Evolutionary conservation across 2,888 invertebrate genomes (phyloP), one percentile per base, ranked within the genome.

Genomic region (Lucinisca nassula): DNA sequence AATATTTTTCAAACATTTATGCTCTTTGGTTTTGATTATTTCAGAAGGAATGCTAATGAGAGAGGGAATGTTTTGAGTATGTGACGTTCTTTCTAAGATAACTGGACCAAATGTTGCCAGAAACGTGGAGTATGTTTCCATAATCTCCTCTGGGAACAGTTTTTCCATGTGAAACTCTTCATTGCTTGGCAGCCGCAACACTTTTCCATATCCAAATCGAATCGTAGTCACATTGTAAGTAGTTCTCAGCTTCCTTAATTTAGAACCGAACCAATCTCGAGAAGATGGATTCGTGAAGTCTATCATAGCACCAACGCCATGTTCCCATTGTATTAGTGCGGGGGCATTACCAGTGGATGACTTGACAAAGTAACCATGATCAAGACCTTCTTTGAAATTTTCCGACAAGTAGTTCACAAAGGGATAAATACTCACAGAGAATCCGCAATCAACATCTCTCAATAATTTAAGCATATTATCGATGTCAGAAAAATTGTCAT

Each of bases 281-380:
- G 98, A 98, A 58, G 97, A 97, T 92, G 98, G 98, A 90, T 98
- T 98, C 0, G 98, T 99, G 8, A 98, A 97, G 95, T 99, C 99
- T 85, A 99, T 98, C 89, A 99, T 98, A 10, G 98, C 91, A 0
- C 97, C 94, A 0, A 93, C 94, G 77, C 98, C 97, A 8, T 98
- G 98, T 96, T 98, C 98, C 87, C 91, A 93, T 30, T 84, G 85
- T 0, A 93, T 86, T 27, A 95, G 95, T 88, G 90, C 98, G 97
- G 92, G 97, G 10, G 93, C 94, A 6, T 82, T 76, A 6, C 92
- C 92, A 6, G 94, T 93, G 0, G 92, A 89, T 83, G 93, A 93
- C 37, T 86, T 90, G 0, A 95, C 92, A 74, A 94, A 95, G 85
- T 90, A 90, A 14, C 88, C 88, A 10, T 92, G 84, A 78, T 97